Evolutionary conservation across 2,113 vertebrate genomes (phyloP).

Genomic region (Cynopterus brachyotis): DNA sequence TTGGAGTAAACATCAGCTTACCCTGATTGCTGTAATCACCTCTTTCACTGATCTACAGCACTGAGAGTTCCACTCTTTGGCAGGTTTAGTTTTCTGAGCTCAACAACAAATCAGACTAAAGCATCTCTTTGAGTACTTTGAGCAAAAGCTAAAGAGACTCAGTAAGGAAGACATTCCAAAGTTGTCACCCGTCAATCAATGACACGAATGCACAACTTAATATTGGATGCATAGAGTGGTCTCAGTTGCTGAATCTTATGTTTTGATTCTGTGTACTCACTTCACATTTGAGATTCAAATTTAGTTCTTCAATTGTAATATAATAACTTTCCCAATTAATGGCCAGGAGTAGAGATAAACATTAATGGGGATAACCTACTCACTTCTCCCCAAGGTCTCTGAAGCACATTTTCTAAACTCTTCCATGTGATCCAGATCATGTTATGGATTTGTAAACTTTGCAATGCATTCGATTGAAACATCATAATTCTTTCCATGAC

Average conservation of each 20-base stretch:
- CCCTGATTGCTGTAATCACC: not conserved
- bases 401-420: conserved; percentile 74
- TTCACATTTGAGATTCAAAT: not conserved
- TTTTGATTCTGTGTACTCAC: not conserved
- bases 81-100: conserved; percentile 12
- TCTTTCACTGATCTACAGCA: not conserved
- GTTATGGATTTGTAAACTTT: conserved; percentile 82
- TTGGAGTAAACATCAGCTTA: conserved; percentile 26
- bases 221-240: not conserved
- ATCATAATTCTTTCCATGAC: conserved; percentile 83
- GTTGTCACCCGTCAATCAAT: not conserved
- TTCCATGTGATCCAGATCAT: conserved; percentile 72
- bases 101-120: not conserved
- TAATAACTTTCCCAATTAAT: not conserved
- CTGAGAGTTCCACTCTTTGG: not conserved
- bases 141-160: not conserved
- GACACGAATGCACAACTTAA: not conserved
- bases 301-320: not conserved
- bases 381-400: conserved; percentile 54
- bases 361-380: not conserved
- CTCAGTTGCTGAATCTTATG: not conserved
- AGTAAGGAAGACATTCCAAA: not conserved
- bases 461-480: conserved; percentile 79
- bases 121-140: not conserved
- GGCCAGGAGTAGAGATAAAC: not conserved